These are phyloP conservation scores for Drymodes brunneopygia DNA, from an alignment of 2,113 vertebrate genomes.

Conservation along the genomic window DNA sequence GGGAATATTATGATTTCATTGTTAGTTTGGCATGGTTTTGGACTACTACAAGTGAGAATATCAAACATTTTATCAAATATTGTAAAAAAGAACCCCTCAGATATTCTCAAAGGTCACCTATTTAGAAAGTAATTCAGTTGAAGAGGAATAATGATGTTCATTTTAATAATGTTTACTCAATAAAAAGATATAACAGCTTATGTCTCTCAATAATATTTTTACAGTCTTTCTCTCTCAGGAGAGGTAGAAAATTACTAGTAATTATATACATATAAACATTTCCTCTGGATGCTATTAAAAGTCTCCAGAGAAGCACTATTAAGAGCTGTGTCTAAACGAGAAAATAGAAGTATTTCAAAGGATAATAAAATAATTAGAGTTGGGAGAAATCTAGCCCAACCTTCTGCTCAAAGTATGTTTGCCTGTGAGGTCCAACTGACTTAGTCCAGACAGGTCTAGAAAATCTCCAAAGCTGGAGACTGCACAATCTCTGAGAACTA, in stretches of 20 bases:
- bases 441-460: neutral
- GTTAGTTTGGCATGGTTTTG: neutral
- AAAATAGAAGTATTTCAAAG: neutral
- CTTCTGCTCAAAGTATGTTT: neutral
- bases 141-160: neutral
- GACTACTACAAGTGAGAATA: neutral
- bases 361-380: neutral
- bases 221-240: neutral
- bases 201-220: neutral
- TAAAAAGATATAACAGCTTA: neutral
- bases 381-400: neutral
- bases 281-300: constrained; percentile 8
- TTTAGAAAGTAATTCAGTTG: neutral
- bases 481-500: neutral
- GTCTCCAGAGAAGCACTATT: neutral
- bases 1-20: neutral
- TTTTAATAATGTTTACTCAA: neutral
- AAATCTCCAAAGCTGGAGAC: neutral
- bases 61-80: neutral
- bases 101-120: neutral
- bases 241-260: neutral
- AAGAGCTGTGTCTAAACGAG: neutral
- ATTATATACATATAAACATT: constrained; percentile 24
- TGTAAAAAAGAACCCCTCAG: neutral
- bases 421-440: neutral